These are phyloP conservation scores for Pocota personata DNA, from an alignment of 2,888 invertebrate species.

Conservation along the genomic window DNA sequence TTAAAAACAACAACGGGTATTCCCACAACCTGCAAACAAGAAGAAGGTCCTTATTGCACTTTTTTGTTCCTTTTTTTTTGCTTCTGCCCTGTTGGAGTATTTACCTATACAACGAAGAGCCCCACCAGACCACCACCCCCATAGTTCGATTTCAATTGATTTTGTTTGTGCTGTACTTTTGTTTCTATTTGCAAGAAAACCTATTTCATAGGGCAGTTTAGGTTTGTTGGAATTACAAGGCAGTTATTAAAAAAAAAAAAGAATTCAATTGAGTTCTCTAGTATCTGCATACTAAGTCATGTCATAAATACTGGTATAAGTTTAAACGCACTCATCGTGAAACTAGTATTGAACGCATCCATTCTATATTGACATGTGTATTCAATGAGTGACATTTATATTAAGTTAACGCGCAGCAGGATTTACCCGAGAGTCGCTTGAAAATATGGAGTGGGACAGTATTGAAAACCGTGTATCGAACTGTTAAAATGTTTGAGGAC, in stretches of 20 bases:
- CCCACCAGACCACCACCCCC: background rate
- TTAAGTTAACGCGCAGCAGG: too few relatives aligned
- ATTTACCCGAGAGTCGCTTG: too few relatives aligned
- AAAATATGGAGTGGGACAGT: too few relatives aligned
- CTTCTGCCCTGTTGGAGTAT: constrained; percentile 1
- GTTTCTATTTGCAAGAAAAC: constrained; percentile 4
- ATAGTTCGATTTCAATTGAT: constrained; percentile 65
- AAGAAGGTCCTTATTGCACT: constrained; percentile 38
- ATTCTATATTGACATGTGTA: too few relatives aligned
- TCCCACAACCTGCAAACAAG: constrained; percentile 46
- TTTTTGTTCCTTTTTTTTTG: constrained; percentile 10
- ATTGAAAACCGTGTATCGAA: too few relatives aligned
- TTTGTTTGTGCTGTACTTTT: constrained; percentile 28
- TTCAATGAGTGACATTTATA: too few relatives aligned
- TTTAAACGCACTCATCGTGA: too few relatives aligned
- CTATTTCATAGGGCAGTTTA: constrained; percentile 7
- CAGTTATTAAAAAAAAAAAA: background rate
- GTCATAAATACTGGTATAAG: too few relatives aligned
- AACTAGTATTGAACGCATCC: too few relatives aligned
- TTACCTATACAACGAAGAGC: constrained; percentile 28
- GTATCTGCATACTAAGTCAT: too few relatives aligned
- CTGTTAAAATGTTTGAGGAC: too few relatives aligned
- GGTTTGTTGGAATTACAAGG: background rate
- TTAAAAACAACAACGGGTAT: constrained; percentile 68
- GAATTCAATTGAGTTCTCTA: background rate